phyloP scores from a whole-genome alignment of 2,888 invertebrate genomes.

The Synanthedon formicaeformis region DNA sequence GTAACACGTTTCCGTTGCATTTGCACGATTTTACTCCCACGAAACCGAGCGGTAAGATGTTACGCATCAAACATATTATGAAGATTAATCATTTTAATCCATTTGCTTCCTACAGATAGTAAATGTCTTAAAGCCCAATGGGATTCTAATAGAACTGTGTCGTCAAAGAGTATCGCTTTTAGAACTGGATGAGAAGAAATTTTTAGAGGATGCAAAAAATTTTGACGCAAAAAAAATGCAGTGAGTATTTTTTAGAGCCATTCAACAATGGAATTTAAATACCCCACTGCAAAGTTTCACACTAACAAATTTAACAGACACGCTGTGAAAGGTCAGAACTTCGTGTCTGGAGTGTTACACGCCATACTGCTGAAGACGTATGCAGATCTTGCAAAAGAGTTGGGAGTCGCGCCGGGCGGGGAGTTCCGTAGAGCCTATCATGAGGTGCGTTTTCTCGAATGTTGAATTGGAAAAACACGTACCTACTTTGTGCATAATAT shows the following conservation, averaged over 20 bases:
- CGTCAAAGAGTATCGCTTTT: constrained; percentile 55
- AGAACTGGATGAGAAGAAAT: constrained; percentile 58
- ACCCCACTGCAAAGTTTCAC: background rate
- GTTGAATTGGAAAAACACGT: background rate
- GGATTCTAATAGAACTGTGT: constrained; percentile 56
- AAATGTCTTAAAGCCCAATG: constrained; percentile 44
- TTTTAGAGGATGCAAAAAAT: constrained; percentile 59
- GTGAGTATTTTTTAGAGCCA: constrained; percentile 22
- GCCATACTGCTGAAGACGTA: constrained; percentile 62
- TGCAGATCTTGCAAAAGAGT: constrained; percentile 58
- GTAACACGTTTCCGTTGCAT: no score
- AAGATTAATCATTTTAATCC: no score
- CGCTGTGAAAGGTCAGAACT: constrained; percentile 54
- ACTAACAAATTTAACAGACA: constrained; percentile 20
- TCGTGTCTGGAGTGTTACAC: constrained; percentile 58
- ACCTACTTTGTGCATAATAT: background rate
- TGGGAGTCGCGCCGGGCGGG: constrained; percentile 61
- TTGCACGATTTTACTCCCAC: no score
- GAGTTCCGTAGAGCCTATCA: constrained; percentile 62
- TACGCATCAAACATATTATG: no score
- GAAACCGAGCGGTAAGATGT: no score
- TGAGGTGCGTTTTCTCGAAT: constrained; percentile 27
- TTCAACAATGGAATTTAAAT: background rate
- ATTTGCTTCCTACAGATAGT: constrained; percentile 33
- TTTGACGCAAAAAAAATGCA: constrained; percentile 50